Percentiles rank a stretch among this genome's conserved stretches.
Conservation (phyloP, 2,888 invertebrate genomes). For the Acanthoscelides obtectus region DNA sequence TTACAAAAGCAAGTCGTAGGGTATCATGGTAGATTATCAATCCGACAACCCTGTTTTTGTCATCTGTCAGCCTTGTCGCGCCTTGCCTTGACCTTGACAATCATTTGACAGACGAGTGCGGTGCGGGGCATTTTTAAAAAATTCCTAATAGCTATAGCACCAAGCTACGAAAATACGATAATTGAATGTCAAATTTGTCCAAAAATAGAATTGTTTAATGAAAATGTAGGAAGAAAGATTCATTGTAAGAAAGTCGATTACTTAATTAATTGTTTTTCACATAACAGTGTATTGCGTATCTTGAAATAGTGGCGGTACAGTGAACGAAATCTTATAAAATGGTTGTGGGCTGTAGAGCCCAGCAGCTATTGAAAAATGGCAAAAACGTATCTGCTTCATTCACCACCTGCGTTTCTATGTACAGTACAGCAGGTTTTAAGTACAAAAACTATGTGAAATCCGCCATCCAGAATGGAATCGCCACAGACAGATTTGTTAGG, state of each 20-base stretch:
- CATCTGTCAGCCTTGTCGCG: too few relatives aligned
- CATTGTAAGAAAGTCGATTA: neutral
- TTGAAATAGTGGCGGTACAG: neutral
- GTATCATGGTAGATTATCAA: too few relatives aligned
- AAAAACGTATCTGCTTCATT: constrained; percentile 29
- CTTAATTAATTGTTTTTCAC: neutral
- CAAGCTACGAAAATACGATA: neutral
- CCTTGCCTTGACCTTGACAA: neutral
- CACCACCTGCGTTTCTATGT: constrained; percentile 24
- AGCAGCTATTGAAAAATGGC: constrained; percentile 31
- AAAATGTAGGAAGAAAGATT: neutral
- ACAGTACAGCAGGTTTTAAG: constrained; percentile 11
- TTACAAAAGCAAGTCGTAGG: too few relatives aligned
- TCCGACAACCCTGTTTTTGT: too few relatives aligned
- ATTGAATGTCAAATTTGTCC: neutral
- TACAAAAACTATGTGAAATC: constrained; percentile 10
- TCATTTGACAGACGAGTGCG: neutral
- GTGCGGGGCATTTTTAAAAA: neutral
- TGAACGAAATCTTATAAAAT: constrained; percentile 25
- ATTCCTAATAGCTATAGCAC: neutral
- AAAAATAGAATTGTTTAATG: neutral
- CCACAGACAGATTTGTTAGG: constrained; percentile 23
- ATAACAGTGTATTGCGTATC: neutral
- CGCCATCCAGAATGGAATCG: neutral
- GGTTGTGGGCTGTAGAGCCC: constrained; percentile 35